Evolutionary conservation across 1,140 invertebrate genomes (phyloP).

Genomic region (Saccostrea cuccullata): DNA sequence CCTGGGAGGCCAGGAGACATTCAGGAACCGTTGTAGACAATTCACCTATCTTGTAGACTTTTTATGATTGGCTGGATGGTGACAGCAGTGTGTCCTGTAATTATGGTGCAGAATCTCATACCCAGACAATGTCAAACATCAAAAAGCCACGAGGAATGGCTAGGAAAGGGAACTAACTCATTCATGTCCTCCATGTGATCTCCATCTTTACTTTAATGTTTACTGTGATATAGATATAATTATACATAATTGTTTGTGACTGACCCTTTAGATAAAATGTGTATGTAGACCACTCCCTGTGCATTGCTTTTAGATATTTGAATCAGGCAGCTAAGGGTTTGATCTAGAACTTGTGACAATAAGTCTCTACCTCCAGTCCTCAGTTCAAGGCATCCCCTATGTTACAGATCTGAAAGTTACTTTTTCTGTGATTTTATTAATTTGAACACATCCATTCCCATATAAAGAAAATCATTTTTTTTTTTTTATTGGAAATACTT

Average conservation of each 20-base stretch:
- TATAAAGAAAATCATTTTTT: neutral
- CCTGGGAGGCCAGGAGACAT: neutral
- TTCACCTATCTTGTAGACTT: neutral
- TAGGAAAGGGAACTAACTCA: constrained; percentile 30
- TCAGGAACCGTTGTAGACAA: neutral
- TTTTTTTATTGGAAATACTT: neutral
- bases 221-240: constrained; percentile 3
- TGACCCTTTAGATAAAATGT: neutral
- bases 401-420: neutral
- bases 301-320: constrained; percentile 38
- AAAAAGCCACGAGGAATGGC: neutral
- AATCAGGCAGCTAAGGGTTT: constrained; percentile 38
- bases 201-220: constrained; percentile 6
- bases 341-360: constrained; percentile 10
- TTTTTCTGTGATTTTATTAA: neutral
- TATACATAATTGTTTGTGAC: neutral
- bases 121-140: neutral
- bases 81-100: neutral
- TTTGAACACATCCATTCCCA: neutral
- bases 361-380: neutral
- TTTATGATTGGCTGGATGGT: neutral
- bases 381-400: constrained; percentile 8
- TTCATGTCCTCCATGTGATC: neutral
- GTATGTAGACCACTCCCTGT: neutral
- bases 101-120: constrained; percentile 26